Base-by-base conservation (phyloP, 2,113 vertebrate species). In the Sturnira hondurensis region DNA sequence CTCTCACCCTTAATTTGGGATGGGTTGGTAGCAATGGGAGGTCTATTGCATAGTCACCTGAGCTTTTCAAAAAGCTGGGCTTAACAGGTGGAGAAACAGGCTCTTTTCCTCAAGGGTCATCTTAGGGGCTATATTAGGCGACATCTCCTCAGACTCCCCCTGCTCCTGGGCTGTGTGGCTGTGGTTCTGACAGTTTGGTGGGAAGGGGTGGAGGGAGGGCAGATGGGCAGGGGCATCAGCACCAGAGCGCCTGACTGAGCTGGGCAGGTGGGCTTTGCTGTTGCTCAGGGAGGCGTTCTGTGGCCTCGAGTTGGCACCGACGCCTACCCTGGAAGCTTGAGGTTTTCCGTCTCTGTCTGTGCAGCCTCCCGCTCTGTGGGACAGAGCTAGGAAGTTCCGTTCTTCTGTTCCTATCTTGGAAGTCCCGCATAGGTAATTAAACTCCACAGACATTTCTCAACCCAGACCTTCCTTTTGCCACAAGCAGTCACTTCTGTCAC, bases 401-500 rank as follows among this genome's bases (percentile, higher is more conserved):
- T 33, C 13, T 54, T 50, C 56, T 33, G 1, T 0, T 6, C 17
- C 33, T 68, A 9, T n/a, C 26, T 15, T 3, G 4, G 33, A 61
- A 67, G 83, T n/a, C 71, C 77, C 41, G 2, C 0, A 11, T 78
- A 17, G 31, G 38, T 28, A 5, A 28, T 41, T 33, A 22, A 31
- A 14, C 24, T 3, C 20, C 56, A 38, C 36, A 45, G 89, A 17
- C 11, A 20, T n/a, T 74, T 71, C 36, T 20, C 20, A 43, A 14
- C 70, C 36, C 36, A 56, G 58, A 17, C 38, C 50, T 92, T 11
- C 52, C 68, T 73, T 74, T 56, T 28, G 84, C 31, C 10, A 12
- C 54, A 0, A 0, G 1, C 28, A 61, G 63, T 7, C 52, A 31
- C n/a, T 36, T 50, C 36, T 43, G 47, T 24, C 16, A 9, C 17